Evolutionary conservation across 2,797 vertebrate species (phyloP).

Genomic region (Euthynnus affinis): DNA sequence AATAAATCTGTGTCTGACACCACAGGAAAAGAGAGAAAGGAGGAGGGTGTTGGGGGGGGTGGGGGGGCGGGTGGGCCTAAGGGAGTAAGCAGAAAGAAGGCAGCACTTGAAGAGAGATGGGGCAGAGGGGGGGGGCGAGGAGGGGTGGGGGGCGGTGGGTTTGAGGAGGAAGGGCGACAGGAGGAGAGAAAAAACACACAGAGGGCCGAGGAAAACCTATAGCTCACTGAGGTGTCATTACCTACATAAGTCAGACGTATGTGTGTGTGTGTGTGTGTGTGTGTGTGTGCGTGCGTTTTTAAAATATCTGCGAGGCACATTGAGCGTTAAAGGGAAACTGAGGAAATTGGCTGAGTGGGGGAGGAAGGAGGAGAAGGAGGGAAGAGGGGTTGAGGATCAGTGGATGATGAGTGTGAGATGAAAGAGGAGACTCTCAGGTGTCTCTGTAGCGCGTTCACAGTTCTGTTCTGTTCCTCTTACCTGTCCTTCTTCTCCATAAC

Average conservation of each 20-base stretch:
- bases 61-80: conserved; percentile 60
- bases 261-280: conserved; percentile 49
- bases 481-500: conserved; percentile 68
- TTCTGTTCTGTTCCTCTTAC: conserved; percentile 68
- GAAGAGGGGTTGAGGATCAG: conserved; percentile 57
- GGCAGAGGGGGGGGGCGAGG: not conserved
- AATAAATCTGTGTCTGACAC: conserved; percentile 97
- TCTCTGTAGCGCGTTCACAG: conserved; percentile 51
- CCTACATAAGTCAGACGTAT: conserved; percentile 77
- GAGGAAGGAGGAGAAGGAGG: conserved; percentile 23
- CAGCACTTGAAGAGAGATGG: conserved; percentile 57
- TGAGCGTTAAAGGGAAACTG: conserved; percentile 63
- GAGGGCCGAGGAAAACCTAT: conserved; percentile 82
- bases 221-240: conserved; percentile 87
- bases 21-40: conserved; percentile 61
- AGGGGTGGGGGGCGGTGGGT: not conserved
- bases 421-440: conserved; percentile 72
- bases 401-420: conserved; percentile 70
- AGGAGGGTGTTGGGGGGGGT: conserved; percentile 13
- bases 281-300: conserved; percentile 42
- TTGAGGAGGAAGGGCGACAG: conserved; percentile 36
- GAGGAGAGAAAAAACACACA: conserved; percentile 74
- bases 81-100: conserved; percentile 68
- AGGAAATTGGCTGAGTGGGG: conserved; percentile 70
- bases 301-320: conserved; percentile 46